These are phyloP conservation scores for Carollia perspicillata DNA, from an alignment of 2,113 vertebrate species.

Conservation along the genomic window DNA sequence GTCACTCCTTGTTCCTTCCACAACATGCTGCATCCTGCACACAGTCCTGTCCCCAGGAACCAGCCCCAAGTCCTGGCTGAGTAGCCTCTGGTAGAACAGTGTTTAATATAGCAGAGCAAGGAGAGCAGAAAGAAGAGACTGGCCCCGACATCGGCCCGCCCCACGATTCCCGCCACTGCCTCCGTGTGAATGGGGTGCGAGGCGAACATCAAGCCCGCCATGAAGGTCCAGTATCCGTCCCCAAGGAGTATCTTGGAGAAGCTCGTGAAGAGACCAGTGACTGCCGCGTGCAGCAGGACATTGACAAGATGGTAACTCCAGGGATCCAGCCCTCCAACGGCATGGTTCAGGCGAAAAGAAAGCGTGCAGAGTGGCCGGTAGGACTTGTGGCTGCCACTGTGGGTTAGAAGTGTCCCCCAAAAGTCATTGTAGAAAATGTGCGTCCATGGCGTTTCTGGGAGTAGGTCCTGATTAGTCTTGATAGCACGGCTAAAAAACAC, in stretches of 20 bases:
- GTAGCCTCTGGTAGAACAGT: constrained; percentile 85
- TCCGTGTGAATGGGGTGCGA: constrained; percentile 97
- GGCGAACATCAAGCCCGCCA: constrained; percentile 95
- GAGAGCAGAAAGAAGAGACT: constrained; percentile 96
- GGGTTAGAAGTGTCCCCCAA: constrained; percentile 97
- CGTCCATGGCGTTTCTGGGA: constrained; percentile 96
- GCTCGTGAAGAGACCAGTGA: constrained; percentile 92
- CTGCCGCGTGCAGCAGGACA: constrained; percentile 89
- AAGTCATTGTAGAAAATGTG: constrained; percentile 99
- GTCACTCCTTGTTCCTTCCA: constrained; percentile 99
- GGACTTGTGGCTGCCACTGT: constrained; percentile 99
- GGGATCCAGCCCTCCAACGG: constrained; percentile 92
- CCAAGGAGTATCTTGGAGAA: constrained; percentile 93
- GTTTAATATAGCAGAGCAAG: constrained; percentile 91
- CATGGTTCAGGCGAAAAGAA: constrained; percentile 96
- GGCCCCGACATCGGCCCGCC: constrained; percentile 94
- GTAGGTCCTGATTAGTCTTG: constrained; percentile 98
- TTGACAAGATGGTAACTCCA: constrained; percentile 98
- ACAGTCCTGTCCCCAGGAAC: constrained; percentile 88
- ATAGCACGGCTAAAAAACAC: constrained; percentile 92
- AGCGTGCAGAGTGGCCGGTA: constrained; percentile 97
- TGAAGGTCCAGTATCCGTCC: constrained; percentile 91
- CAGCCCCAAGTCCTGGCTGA: constrained; percentile 84
- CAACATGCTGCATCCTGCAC: constrained; percentile 95
- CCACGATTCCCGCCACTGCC: constrained; percentile 94